Conservation (phyloP, 2,797 vertebrate genomes). For the Garrulus glandarius region DNA sequence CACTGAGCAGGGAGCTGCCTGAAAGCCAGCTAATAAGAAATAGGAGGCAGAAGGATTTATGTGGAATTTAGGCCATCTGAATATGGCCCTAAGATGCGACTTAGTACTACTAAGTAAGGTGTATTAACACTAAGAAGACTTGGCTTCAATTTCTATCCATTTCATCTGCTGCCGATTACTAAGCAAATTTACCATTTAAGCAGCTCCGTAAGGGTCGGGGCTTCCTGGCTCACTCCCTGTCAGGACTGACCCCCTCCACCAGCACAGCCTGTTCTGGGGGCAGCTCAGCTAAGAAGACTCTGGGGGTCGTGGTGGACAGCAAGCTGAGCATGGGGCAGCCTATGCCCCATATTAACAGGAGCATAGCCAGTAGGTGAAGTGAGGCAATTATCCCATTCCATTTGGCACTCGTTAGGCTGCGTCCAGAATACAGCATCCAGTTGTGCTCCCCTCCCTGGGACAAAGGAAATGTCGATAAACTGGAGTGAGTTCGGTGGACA, state of each 20-base stretch:
- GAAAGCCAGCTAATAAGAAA: conserved; percentile 66
- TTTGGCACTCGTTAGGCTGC: fast-evolving
- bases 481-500: background rate
- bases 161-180: conserved; percentile 39
- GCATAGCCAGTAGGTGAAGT: background rate
- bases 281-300: background rate
- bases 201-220: background rate
- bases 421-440: background rate
- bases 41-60: conserved; percentile 60
- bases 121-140: conserved; percentile 68
- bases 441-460: background rate
- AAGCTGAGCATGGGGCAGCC: background rate
- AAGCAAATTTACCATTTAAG: conserved; percentile 42
- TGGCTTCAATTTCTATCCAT: conserved; percentile 55
- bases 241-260: background rate
- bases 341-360: background rate
- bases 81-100: conserved; percentile 67
- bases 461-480: background rate
- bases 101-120: conserved; percentile 65
- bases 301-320: fast-evolving
- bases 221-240: background rate
- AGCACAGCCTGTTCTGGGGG: background rate
- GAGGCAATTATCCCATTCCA: background rate
- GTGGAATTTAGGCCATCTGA: conserved; percentile 71
- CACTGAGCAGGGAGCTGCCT: conserved; percentile 1